These are phyloP conservation scores for Lasioglossum figueresi DNA, from an alignment of 2,888 invertebrate species.

Conservation along the genomic window DNA sequence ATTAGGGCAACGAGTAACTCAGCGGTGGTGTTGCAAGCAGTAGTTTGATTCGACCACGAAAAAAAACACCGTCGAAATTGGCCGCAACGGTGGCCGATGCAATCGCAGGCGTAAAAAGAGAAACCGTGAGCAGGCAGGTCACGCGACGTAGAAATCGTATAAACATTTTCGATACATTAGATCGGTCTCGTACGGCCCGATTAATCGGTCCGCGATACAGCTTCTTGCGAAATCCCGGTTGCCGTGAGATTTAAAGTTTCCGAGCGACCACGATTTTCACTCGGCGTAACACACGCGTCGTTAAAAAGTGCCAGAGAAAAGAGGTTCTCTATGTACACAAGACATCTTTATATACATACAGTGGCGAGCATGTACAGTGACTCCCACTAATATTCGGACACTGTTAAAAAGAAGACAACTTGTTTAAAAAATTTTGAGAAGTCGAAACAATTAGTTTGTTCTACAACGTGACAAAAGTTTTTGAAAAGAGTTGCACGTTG, in stretches of 20 bases:
- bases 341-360: background rate
- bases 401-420: too few species aligned
- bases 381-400: too few species aligned
- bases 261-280: conserved; percentile 38
- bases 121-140: conserved; percentile 1
- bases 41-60: background rate
- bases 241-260: conserved; percentile 15
- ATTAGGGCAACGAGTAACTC: background rate
- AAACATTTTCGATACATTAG: conserved; percentile 16
- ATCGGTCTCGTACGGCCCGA: conserved; percentile 7
- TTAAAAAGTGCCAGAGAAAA: conserved; percentile 54
- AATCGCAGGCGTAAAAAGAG: conserved; percentile 26
- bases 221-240: conserved; percentile 25
- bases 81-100: conserved; percentile 10
- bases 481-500: too few species aligned
- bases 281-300: background rate
- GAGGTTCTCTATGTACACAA: conserved; percentile 27
- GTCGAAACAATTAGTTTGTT: too few species aligned
- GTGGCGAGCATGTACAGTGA: too few species aligned
- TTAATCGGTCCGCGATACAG: conserved; percentile 19
- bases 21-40: background rate
- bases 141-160: background rate
- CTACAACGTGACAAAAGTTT: too few species aligned
- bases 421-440: too few species aligned
- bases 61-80: conserved; percentile 7